Evolutionary conservation across 2,113 vertebrate genomes (phyloP).

Genomic region (Petaurus breviceps): DNA sequence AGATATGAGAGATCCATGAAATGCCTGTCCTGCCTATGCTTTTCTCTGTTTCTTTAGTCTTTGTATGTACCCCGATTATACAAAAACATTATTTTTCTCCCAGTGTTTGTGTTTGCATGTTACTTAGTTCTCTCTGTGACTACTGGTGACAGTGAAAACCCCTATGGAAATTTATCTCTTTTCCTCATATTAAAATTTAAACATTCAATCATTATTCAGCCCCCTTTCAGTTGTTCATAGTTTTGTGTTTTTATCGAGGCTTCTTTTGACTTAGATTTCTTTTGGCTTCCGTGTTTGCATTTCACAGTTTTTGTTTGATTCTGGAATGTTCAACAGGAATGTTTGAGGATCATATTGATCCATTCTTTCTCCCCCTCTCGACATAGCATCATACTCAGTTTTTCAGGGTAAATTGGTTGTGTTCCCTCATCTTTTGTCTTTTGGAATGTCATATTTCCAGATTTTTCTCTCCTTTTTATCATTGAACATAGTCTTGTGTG

Average conservation of each 20-base stretch:
- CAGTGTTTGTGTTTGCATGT: not conserved
- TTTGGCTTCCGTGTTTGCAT: not conserved
- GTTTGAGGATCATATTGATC: not conserved
- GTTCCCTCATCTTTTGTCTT: too few relatives aligned
- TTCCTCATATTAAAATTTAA: not conserved
- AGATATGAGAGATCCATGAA: not conserved
- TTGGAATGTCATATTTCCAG: too few relatives aligned
- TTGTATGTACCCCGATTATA: too few relatives aligned
- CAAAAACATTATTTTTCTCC: too few relatives aligned
- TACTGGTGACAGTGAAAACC: not conserved
- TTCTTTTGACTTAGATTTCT: not conserved
- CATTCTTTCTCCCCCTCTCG: not conserved
- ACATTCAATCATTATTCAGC: not conserved
- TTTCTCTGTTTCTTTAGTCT: not conserved
- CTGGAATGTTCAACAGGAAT: not conserved
- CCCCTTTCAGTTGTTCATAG: not conserved
- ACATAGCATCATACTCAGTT: not conserved
- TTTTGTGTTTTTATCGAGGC: too few relatives aligned
- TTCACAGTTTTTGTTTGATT: too few relatives aligned
- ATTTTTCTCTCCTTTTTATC: too few relatives aligned
- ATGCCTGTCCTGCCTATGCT: not conserved
- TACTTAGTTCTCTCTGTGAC: not conserved
- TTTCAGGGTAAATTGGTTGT: not conserved
- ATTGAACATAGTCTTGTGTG: too few relatives aligned
- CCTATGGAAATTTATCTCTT: not conserved